A percentile compares a stretch with the other conserved stretches of the same genome.
phyloP scores from a whole-genome alignment of 2,797 vertebrate species.

The Eptatretus atami region DNA sequence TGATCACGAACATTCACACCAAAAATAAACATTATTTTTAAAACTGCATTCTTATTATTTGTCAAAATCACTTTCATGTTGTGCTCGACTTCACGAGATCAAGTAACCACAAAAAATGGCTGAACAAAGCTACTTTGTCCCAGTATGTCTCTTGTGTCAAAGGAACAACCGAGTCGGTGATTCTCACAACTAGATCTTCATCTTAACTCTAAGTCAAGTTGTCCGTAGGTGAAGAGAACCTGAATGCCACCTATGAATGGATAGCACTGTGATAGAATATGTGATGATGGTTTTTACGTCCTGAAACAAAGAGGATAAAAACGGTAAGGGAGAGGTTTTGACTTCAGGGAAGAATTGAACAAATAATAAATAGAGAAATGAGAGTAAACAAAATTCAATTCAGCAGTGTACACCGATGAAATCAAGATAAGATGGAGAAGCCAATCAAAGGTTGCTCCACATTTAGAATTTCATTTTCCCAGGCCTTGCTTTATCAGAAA shows the following conservation, averaged over 20 bases:
- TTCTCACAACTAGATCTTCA: slow-evolving; percentile 53
- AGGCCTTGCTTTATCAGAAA: too few relatives aligned
- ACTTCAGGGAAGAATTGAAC: neutral
- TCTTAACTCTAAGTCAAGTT: slow-evolving; percentile 80
- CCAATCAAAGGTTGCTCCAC: too few relatives aligned
- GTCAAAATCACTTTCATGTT: too few relatives aligned
- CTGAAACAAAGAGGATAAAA: slow-evolving; percentile 17
- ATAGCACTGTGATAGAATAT: slow-evolving; percentile 92
- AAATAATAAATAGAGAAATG: neutral
- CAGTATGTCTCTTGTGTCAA: too few relatives aligned
- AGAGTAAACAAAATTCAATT: neutral
- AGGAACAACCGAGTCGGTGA: too few relatives aligned
- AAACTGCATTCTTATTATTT: too few relatives aligned
- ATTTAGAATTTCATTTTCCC: too few relatives aligned
- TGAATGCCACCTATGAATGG: slow-evolving; percentile 82
- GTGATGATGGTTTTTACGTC: slow-evolving; percentile 92
- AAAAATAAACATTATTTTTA: too few relatives aligned
- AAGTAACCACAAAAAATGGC: too few relatives aligned
- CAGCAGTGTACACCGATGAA: neutral
- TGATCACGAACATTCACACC: too few relatives aligned
- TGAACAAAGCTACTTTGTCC: too few relatives aligned
- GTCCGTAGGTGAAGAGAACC: slow-evolving; percentile 76
- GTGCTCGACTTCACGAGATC: too few relatives aligned
- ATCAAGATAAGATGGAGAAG: neutral
- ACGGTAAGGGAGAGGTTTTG: slow-evolving; percentile 3